Conservation (phyloP, 2,888 invertebrate species). For the Hydrotaea cyrtoneurina region DNA sequence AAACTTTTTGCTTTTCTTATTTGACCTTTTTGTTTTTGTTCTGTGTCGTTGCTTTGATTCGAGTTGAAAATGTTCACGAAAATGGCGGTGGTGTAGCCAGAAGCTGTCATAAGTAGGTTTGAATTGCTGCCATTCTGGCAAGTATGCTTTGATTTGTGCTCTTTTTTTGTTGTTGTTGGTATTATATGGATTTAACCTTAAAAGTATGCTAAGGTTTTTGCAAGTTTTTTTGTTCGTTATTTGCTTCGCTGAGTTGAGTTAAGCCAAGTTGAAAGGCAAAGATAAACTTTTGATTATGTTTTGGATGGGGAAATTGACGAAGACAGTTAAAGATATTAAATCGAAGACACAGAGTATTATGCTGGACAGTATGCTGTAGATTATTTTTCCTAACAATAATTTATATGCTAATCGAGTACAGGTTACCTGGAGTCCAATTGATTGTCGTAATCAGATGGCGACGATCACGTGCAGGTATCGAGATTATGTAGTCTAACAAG, state of each 20-base stretch:
- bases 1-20: neutral
- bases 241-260: neutral
- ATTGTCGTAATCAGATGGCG: no score
- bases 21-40: neutral
- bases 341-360: no score
- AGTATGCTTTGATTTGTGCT: conserved; percentile 27
- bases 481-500: no score
- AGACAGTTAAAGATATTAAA: neutral
- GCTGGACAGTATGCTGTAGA: no score
- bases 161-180: no score
- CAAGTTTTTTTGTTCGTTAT: no score
- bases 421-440: no score
- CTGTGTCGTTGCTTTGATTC: conserved; percentile 2
- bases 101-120: conserved; percentile 7
- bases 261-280: neutral
- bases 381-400: no score
- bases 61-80: neutral
- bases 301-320: neutral
- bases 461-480: no score
- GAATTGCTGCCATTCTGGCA: neutral
- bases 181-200: conserved; percentile 4
- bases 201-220: conserved; percentile 15
- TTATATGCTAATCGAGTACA: no score
- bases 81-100: neutral
- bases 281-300: neutral